These are phyloP conservation scores for Lacerta agilis DNA, from an alignment of 2,797 vertebrate genomes.

Conservation along the genomic window DNA sequence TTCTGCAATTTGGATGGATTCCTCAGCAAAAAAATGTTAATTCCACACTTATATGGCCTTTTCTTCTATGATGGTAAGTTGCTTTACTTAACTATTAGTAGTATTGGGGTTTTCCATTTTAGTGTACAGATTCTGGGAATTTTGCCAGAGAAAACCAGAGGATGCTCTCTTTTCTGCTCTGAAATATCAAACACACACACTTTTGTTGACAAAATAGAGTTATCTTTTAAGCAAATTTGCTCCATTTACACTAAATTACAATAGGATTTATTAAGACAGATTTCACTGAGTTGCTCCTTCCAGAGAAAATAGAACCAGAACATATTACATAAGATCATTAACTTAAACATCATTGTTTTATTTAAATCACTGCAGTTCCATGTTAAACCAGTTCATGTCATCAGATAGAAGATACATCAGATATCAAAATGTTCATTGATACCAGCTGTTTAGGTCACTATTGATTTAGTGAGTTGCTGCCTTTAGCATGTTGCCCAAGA, in stretches of 20 bases:
- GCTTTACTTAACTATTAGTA: neutral
- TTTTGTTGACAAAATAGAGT: neutral
- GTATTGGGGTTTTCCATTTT: neutral
- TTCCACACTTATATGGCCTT: neutral
- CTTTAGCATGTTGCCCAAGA: neutral
- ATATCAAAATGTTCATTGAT: too few species aligned
- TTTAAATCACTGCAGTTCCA: too few species aligned
- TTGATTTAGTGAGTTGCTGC: too few species aligned
- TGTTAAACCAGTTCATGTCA: too few species aligned
- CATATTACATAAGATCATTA: too few species aligned
- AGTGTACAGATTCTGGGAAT: neutral
- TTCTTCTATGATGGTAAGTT: neutral
- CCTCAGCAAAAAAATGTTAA: fast-evolving
- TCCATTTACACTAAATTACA: neutral
- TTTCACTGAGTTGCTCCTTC: neutral
- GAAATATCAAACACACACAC: neutral
- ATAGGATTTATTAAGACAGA: neutral
- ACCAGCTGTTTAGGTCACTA: too few species aligned
- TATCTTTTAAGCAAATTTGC: neutral
- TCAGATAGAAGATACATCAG: too few species aligned
- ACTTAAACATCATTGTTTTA: too few species aligned
- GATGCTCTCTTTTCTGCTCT: neutral
- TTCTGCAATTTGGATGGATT: slow-evolving; percentile 2
- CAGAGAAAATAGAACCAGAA: too few species aligned
- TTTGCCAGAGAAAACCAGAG: neutral